Conservation (phyloP, 2,888 invertebrate species). For the Arge pagana region DNA sequence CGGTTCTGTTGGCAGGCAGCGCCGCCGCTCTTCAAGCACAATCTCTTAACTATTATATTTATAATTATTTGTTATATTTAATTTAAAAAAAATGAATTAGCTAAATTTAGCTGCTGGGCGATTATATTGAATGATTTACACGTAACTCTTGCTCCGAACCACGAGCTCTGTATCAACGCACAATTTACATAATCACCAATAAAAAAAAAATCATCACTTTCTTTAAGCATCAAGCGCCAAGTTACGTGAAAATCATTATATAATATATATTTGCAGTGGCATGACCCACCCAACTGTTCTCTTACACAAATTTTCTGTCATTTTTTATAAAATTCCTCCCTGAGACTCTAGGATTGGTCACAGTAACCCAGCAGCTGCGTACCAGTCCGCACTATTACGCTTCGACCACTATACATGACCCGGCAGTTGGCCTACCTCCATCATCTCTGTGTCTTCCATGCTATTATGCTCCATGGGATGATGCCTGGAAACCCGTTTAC, state of each 20-base stretch:
- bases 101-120: conserved; percentile 46
- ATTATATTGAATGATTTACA: conserved; percentile 6
- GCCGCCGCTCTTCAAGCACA: conserved; percentile 32
- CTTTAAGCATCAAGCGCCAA: too few relatives aligned
- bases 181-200: neutral
- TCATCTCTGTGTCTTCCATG: conserved; percentile 52
- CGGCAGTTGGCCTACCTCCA: conserved; percentile 48
- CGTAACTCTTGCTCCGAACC: neutral
- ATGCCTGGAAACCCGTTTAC: conserved; percentile 37
- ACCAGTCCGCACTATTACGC: conserved; percentile 34
- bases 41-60: conserved; percentile 30
- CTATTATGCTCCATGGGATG: conserved; percentile 44
- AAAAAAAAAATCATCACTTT: neutral
- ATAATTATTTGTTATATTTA: conserved; percentile 25
- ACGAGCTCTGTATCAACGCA: neutral
- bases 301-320: conserved; percentile 7
- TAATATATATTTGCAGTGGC: too few relatives aligned
- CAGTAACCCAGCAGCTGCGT: conserved; percentile 43
- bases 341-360: conserved; percentile 42
- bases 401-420: conserved; percentile 46
- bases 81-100: conserved; percentile 36
- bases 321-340: conserved; percentile 29
- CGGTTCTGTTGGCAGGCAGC: conserved; percentile 17
- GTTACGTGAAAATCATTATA: conserved; percentile 4
- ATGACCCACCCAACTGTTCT: too few relatives aligned